These are phyloP conservation scores for Stichodactyla mertensii DNA, from an alignment of 64 coral and sea anemone genomes.

Conservation along the genomic window DNA sequence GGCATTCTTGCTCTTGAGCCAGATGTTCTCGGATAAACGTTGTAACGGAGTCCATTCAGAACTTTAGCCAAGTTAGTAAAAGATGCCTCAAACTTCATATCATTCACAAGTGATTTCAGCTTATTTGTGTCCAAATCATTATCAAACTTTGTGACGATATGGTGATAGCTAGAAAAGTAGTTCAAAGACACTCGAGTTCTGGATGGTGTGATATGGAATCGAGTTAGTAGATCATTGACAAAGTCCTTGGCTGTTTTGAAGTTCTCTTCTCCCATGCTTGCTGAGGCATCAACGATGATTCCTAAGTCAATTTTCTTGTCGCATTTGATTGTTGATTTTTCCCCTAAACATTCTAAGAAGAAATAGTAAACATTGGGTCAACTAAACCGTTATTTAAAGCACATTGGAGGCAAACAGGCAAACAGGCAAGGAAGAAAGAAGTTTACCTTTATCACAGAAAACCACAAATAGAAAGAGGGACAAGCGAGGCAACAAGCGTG, in stretches of 20 bases:
- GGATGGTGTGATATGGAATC: slow-evolving; percentile 15
- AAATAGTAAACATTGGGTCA: background rate
- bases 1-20: background rate
- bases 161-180: slow-evolving; percentile 7
- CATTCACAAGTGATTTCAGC: background rate
- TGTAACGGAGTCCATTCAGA: background rate
- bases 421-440: background rate
- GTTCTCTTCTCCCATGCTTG: slow-evolving; percentile 59
- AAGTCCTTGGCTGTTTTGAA: slow-evolving; percentile 49
- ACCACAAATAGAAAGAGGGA: background rate
- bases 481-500: background rate
- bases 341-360: background rate
- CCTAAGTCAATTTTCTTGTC: slow-evolving; percentile 69
- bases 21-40: background rate
- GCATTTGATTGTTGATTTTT: slow-evolving; percentile 26
- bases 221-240: slow-evolving; percentile 15
- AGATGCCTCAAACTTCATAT: slow-evolving; percentile 12
- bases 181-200: slow-evolving; percentile 34
- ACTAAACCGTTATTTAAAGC: too few relatives aligned
- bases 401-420: too few relatives aligned
- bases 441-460: background rate
- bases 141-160: slow-evolving; percentile 4
- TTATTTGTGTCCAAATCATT: background rate
- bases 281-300: slow-evolving; percentile 67
- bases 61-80: slow-evolving; percentile 1